phyloP scores from a whole-genome alignment of 2,797 vertebrate species.

The Steatocranus sp. region DNA sequence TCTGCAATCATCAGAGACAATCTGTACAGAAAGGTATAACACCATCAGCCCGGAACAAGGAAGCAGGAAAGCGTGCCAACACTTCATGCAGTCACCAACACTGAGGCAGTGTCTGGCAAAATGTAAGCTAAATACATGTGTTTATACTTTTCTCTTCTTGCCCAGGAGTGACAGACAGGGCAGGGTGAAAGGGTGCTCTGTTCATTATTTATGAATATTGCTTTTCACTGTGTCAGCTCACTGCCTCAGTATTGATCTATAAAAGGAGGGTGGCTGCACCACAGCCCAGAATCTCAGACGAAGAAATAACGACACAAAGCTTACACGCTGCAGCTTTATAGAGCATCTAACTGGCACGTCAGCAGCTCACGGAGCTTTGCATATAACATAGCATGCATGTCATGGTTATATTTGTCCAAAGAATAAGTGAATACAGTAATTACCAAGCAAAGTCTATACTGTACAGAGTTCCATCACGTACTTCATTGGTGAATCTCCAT shows the following conservation, averaged over 20 bases:
- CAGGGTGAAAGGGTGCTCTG: slow-evolving; percentile 43
- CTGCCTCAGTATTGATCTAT: slow-evolving; percentile 71
- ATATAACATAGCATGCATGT: neutral
- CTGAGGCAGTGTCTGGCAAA: neutral
- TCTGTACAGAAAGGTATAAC: neutral
- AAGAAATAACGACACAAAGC: slow-evolving; percentile 4
- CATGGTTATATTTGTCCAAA: neutral
- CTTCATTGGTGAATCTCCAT: neutral
- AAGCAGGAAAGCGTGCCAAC: neutral
- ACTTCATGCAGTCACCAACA: neutral
- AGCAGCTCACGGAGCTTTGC: neutral
- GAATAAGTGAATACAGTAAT: neutral
- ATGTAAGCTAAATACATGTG: neutral
- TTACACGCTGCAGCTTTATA: neutral
- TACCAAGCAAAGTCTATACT: neutral
- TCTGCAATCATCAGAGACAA: slow-evolving; percentile 2
- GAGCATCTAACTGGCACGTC: neutral
- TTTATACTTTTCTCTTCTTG: slow-evolving; percentile 26
- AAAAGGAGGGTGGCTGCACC: slow-evolving; percentile 43
- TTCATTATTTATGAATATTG: slow-evolving; percentile 83
- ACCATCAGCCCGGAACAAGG: neutral
- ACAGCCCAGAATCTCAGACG: slow-evolving; percentile 35
- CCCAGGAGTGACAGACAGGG: slow-evolving; percentile 16
- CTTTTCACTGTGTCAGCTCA: slow-evolving; percentile 76
- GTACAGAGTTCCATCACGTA: neutral